A percentile compares a stretch with the other conserved stretches of the same genome.
Evolutionary conservation across 2,888 invertebrate species (phyloP).

Genomic region (Meteorus cinctellus): DNA sequence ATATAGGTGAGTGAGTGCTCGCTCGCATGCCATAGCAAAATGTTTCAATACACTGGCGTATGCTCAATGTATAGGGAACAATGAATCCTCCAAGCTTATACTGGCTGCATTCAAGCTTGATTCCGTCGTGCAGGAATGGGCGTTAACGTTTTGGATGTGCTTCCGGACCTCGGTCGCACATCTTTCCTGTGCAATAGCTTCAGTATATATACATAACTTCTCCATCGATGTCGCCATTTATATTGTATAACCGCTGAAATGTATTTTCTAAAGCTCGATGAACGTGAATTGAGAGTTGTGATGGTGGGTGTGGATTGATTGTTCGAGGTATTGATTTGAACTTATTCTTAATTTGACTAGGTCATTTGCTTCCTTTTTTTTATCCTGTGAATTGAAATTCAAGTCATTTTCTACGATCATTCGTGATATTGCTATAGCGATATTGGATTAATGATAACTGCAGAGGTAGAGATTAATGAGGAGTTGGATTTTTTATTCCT

Average conservation of each 20-base stretch:
- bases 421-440: too few relatives aligned
- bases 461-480: too few relatives aligned
- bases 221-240: background rate
- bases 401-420: too few relatives aligned
- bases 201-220: background rate
- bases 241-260: background rate
- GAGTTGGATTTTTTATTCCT: too few relatives aligned
- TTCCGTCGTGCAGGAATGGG: constrained; percentile 38
- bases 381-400: too few relatives aligned
- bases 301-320: too few relatives aligned
- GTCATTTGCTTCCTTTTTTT: too few relatives aligned
- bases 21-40: constrained; percentile 10
- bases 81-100: constrained; percentile 10
- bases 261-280: background rate
- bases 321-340: too few relatives aligned
- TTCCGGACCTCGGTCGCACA: background rate
- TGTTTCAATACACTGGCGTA: background rate
- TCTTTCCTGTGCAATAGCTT: background rate
- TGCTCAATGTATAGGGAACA: constrained; percentile 15
- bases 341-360: too few relatives aligned
- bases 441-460: too few relatives aligned
- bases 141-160: constrained; percentile 15
- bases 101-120: constrained; percentile 49
- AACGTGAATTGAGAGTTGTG: background rate
- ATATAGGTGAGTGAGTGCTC: background rate